A percentile compares a stretch with the other conserved stretches of the same genome.
Evolutionary conservation across 2,797 vertebrate genomes (phyloP).

Genomic region (Xiphorhynchus erythropygius): DNA sequence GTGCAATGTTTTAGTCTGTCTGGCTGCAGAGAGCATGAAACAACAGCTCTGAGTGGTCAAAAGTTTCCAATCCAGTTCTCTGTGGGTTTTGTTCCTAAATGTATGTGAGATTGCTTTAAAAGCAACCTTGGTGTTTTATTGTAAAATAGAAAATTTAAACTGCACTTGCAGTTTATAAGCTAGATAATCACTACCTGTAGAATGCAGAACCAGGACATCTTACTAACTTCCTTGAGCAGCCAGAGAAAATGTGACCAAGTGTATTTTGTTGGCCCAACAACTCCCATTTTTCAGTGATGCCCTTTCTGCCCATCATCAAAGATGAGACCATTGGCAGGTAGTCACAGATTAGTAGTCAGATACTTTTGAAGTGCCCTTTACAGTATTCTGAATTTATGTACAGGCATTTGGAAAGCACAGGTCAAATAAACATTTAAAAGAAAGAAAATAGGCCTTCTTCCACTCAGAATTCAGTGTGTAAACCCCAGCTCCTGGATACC

Average conservation of each 20-base stretch:
- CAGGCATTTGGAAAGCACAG: background rate
- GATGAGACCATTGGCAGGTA: background rate
- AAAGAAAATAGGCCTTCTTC: background rate
- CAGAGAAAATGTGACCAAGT: background rate
- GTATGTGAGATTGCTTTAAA: background rate
- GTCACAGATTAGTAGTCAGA: rapidly evolving
- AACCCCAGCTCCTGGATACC: background rate
- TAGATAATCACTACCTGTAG: background rate
- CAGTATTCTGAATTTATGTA: background rate
- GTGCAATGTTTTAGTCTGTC: background rate
- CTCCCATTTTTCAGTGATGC: background rate
- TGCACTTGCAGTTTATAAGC: background rate
- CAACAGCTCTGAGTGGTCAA: background rate
- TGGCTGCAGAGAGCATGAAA: background rate
- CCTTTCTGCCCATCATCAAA: background rate
- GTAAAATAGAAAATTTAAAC: background rate
- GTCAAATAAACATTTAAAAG: background rate
- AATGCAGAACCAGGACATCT: background rate
- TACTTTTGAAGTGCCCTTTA: background rate
- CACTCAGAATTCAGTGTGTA: background rate
- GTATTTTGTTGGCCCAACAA: background rate
- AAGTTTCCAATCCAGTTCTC: background rate
- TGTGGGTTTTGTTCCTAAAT: background rate
- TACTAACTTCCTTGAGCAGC: background rate
- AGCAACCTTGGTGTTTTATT: background rate